Evolutionary conservation across 2,888 invertebrate species (phyloP), one percentile per base, ranked within the genome.

Genomic region (Acrobasis consociella): DNA sequence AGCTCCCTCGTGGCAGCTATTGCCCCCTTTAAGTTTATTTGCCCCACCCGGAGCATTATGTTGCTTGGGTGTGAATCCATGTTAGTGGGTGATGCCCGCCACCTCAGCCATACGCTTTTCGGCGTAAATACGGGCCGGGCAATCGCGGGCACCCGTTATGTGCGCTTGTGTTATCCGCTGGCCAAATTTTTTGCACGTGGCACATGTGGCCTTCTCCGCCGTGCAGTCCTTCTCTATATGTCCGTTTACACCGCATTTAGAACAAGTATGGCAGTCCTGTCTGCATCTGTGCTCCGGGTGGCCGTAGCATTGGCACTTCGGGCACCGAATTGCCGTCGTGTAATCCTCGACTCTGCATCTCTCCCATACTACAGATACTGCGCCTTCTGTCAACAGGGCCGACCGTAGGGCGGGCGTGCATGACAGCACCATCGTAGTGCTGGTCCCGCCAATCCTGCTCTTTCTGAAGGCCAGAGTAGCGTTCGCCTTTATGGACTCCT

Each of bases 1-100:
- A 73, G 53, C 60, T 77, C 74, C n/a, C 0, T 42, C 0, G 73
- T 75, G 0, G 76, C 75, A 0, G 55, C 16, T 10, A 42, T 62
- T 0, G 71, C 69, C 0, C 74, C n/a, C n/a, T n/a, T n/a, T n/a
- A n/a, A n/a, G n/a, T n/a, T n/a, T n/a, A n/a, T n/a, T n/a, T n/a
- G n/a, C 72, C 75, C 75, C 1, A 73, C 1, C 9, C 0, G 9
- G 0, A 38, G n/a, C n/a, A n/a, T n/a, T n/a, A n/a, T n/a, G n/a
- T n/a, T n/a, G n/a, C n/a, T n/a, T n/a, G 1, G 1, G 37, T n/a
- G 9, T 38, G 46, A n/a, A 65, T 13, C 65, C 70, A 70, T 73
- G 69, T 0, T 65, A 50, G 11, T 39, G 9, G 9, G 9, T 39
- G n/a, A 39, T 3, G 0, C 61, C 65, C 0, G 11, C n/a, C 0